phyloP scores from a whole-genome alignment of 2,888 invertebrate species.

The Helobdella robusta region DNA sequence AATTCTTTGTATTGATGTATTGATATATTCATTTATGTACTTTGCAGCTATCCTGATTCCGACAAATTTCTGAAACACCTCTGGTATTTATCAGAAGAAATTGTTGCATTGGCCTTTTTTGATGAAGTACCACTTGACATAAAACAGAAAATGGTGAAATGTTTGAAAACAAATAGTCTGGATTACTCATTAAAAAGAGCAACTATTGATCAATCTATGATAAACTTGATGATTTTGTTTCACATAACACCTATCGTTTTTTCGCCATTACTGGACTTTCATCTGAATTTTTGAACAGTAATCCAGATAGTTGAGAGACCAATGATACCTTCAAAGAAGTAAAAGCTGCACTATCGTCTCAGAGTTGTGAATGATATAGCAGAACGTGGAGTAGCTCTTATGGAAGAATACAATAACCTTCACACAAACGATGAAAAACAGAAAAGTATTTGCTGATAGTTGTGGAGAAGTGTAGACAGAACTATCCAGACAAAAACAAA shows the following conservation, averaged over 20 bases:
- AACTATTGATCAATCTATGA: neutral
- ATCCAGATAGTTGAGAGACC: too few relatives aligned
- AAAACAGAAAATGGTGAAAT: too few relatives aligned
- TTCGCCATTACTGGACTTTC: too few relatives aligned
- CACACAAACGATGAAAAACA: constrained; percentile 1
- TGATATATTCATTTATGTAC: too few relatives aligned
- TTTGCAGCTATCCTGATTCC: too few relatives aligned
- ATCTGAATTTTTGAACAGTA: too few relatives aligned
- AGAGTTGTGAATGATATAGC: neutral
- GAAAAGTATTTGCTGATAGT: neutral
- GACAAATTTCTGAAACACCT: neutral
- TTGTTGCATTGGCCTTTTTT: neutral
- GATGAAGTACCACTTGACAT: too few relatives aligned
- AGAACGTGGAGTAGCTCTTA: neutral
- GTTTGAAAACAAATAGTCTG: too few relatives aligned
- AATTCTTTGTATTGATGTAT: too few relatives aligned
- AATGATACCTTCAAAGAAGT: too few relatives aligned
- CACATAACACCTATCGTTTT: neutral
- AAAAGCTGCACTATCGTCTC: too few relatives aligned
- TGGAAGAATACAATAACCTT: neutral
- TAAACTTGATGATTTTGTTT: neutral
- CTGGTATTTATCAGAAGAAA: neutral
- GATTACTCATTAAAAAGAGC: neutral
- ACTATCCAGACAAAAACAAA: too few relatives aligned
- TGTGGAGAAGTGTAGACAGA: neutral